phyloP scores from a whole-genome alignment of 2,797 vertebrate species.

The Lepus townsendii region DNA sequence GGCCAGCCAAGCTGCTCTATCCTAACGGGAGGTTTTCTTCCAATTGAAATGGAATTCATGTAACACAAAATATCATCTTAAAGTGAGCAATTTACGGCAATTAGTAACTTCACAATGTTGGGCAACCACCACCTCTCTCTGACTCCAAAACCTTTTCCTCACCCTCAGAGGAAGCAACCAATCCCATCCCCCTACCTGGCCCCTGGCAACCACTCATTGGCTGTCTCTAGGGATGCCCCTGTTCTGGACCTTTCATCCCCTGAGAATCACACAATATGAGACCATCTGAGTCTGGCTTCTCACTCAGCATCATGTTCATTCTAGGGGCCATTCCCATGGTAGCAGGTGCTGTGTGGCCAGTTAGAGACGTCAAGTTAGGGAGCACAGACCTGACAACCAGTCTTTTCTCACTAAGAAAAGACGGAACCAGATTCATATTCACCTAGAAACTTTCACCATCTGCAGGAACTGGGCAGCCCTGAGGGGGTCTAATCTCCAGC shows the following conservation, averaged over 20 bases:
- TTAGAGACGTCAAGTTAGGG: background rate
- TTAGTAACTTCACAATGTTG: background rate
- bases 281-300: background rate
- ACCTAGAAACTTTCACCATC: background rate
- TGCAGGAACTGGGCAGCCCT: background rate
- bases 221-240: background rate
- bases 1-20: background rate
- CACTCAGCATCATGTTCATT: background rate
- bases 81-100: background rate
- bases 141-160: slow-evolving; percentile 1
- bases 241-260: background rate
- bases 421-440: background rate
- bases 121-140: background rate
- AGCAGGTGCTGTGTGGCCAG: background rate
- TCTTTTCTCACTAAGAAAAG: background rate
- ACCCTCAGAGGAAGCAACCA: background rate
- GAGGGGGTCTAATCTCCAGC: background rate
- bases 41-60: background rate
- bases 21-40: background rate
- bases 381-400: background rate
- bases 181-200: accelerated
- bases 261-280: background rate
- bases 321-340: background rate
- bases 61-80: background rate
- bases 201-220: background rate